Percentiles rank a stretch among this genome's conserved stretches.
phyloP scores from a whole-genome alignment of 2,113 vertebrate species.

The Phasianus colchicus region DNA sequence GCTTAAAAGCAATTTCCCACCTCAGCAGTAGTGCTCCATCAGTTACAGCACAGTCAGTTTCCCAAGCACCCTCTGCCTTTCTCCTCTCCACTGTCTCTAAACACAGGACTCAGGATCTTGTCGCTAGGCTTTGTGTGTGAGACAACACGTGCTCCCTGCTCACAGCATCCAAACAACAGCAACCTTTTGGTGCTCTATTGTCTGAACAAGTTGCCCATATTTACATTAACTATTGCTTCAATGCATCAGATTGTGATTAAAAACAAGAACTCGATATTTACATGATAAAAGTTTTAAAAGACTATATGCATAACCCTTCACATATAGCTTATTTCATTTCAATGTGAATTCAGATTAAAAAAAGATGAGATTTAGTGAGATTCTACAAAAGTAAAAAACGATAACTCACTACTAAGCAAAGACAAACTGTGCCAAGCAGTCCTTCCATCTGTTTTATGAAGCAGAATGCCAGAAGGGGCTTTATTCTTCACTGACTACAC shows the following conservation, averaged over 20 bases:
- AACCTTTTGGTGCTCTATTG: background rate
- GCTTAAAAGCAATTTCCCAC: background rate
- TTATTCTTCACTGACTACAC: background rate
- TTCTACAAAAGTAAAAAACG: background rate
- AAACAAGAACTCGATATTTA: background rate
- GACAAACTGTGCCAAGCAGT: background rate
- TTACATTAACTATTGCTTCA: background rate
- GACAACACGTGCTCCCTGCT: fast-evolving
- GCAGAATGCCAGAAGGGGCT: background rate
- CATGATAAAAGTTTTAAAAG: background rate
- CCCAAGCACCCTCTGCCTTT: background rate
- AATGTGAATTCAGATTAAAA: background rate
- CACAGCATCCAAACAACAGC: background rate
- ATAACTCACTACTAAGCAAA: background rate
- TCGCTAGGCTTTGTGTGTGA: background rate
- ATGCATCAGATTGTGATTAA: background rate
- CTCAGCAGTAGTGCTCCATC: background rate
- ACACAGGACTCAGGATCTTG: background rate
- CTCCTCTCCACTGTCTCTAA: background rate
- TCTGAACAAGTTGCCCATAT: background rate
- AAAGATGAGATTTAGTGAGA: background rate
- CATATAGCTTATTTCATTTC: background rate
- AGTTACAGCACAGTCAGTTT: background rate
- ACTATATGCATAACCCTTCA: background rate
- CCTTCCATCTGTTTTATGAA: background rate